Conservation (phyloP, 1,140 invertebrate genomes). For the Danaus melanippus region DNA sequence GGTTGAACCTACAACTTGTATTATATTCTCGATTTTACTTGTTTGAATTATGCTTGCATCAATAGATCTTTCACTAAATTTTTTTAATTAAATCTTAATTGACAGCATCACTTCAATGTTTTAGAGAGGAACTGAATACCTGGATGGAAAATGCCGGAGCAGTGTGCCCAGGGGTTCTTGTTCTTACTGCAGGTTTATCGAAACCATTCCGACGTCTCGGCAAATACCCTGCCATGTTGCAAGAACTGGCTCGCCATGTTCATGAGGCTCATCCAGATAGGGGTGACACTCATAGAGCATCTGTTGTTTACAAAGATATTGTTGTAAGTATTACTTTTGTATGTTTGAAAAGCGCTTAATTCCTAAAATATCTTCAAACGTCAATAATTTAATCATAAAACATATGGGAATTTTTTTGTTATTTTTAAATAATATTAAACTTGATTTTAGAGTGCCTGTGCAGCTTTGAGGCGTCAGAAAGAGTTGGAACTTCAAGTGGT, state of each 20-base stretch:
- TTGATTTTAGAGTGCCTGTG: constrained; percentile 81
- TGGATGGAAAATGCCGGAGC: constrained; percentile 91
- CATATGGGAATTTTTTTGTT: constrained; percentile 5
- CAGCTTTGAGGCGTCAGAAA: constrained; percentile 90
- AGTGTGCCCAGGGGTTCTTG: constrained; percentile 86
- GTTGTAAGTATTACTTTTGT: constrained; percentile 77
- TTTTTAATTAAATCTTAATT: constrained; percentile 1
- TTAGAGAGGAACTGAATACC: constrained; percentile 87
- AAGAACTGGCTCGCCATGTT: constrained; percentile 95
- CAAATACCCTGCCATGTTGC: constrained; percentile 94
- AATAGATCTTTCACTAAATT: constrained; percentile 4
- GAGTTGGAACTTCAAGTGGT: constrained; percentile 96
- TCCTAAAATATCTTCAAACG: no score
- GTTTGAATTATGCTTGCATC: constrained; percentile 2
- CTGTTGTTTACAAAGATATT: constrained; percentile 95
- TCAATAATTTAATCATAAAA: constrained; percentile 3
- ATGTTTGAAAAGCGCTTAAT: not conserved
- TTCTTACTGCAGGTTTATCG: constrained; percentile 92
- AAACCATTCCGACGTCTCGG: constrained; percentile 95
- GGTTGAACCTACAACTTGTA: no score
- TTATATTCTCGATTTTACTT: not conserved
- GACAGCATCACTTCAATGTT: constrained; percentile 18
- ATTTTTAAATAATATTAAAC: not conserved
- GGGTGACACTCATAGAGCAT: constrained; percentile 95
- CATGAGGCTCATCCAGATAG: constrained; percentile 96